Base-by-base conservation (phyloP, 2,888 invertebrate species). In the Drosophila kuntzei region DNA sequence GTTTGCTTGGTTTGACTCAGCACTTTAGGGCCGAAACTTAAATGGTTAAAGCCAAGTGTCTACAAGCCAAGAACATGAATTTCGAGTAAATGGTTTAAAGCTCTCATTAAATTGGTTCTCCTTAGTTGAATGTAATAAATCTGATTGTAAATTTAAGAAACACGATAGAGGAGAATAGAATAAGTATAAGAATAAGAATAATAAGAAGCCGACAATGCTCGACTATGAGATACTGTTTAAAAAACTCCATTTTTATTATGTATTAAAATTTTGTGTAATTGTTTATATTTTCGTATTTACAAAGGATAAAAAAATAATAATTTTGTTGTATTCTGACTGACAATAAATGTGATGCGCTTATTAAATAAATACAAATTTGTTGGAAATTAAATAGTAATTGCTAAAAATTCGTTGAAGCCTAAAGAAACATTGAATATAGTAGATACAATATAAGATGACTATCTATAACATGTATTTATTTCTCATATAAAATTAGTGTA, bases 351-450 rank as follows among this genome's bases (percentile, higher is more conserved):
- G 51, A 58, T 50, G 44, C 8, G 46, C 44, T 59, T 59, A 67
- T 50, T 37, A 46, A 60, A 71, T 76, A 71, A 70, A 50, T 55
- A 61, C 51, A 43, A 37, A 25, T 51, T 51, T 43, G 9, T 50
- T 36, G 36, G 16, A 62, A 62, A 41, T 76, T 41, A 34, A 39
- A 46, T 41, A 34, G 25, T 65, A 78, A 73, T 27, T 18, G 43
- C 79, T 67, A 74, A 73, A 73, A 74, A 74, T 74, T 74, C 73
- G 79, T 66, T 66, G 39, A 66, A 78, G 49, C 59, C 50, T 78
- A 78, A 59, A 44, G 46, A 58, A 54, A 47, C 41, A 47, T 49
- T 18, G 18, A 50, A 32, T 43, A 37, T 54, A 53, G 18, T 5
- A 27, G 59, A 46, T 32, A 54, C 9, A 39, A 9, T 8, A 46